phyloP scores from a whole-genome alignment of 1,140 invertebrate species.

The Drosophila sulfurigaster region DNA sequence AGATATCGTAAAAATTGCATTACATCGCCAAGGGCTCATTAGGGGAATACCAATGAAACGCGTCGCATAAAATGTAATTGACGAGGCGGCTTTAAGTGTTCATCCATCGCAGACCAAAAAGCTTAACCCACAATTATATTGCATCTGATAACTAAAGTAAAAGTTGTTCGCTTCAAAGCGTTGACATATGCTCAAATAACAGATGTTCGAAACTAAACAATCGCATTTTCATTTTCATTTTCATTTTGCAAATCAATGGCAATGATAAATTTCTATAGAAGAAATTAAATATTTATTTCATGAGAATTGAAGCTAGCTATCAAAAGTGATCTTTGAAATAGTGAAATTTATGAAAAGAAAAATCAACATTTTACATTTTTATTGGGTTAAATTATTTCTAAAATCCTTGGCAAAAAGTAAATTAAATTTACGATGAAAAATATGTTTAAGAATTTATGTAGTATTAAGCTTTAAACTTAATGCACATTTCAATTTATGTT shows the following conservation, averaged over 20 bases:
- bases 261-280: too few relatives aligned
- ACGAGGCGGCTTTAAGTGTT: background rate
- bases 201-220: conserved; percentile 7
- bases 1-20: conserved; percentile 75
- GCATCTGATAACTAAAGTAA: conserved; percentile 30
- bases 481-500: too few relatives aligned
- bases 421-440: too few relatives aligned
- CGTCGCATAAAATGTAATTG: conserved; percentile 40
- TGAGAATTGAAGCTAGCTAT: too few relatives aligned
- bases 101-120: background rate
- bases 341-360: too few relatives aligned
- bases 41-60: conserved; percentile 61
- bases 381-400: too few relatives aligned
- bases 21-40: conserved; percentile 60
- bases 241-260: background rate
- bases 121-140: conserved; percentile 30
- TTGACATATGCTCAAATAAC: conserved; percentile 16
- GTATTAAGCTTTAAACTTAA: too few relatives aligned
- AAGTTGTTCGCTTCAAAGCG: background rate
- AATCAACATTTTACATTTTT: too few relatives aligned
- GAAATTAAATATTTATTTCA: too few relatives aligned
- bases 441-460: too few relatives aligned
- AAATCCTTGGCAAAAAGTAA: too few relatives aligned
- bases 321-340: too few relatives aligned
- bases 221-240: background rate